A percentile compares a stretch with the other conserved stretches of the same genome.
Evolutionary conservation across 2,888 invertebrate species (phyloP).

Genomic region (Dynastes maya): DNA sequence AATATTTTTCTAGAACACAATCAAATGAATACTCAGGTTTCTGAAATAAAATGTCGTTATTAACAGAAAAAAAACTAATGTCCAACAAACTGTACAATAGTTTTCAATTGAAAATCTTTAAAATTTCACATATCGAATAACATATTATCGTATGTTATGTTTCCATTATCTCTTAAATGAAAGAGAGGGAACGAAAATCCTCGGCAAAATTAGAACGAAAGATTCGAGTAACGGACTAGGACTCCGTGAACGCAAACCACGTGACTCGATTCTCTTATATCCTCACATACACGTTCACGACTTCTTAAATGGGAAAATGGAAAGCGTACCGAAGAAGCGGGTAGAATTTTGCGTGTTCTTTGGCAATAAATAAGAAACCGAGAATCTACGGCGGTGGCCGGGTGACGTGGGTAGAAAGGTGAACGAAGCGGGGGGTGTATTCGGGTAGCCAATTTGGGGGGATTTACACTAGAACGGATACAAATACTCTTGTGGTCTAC

Average conservation of each 20-base stretch:
- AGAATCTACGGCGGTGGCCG: conserved; percentile 30
- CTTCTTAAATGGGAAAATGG: conserved; percentile 42
- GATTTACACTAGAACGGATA: conserved; percentile 7
- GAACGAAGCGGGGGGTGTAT: conserved; percentile 22
- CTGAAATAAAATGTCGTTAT: too few species aligned
- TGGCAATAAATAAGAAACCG: conserved; percentile 47
- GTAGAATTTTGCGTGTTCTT: conserved; percentile 45
- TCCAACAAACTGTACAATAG: too few species aligned
- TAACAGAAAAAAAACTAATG: too few species aligned
- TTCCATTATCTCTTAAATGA: conserved; percentile 30
- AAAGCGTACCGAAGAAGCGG: conserved; percentile 19
- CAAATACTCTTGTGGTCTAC: conserved; percentile 41
- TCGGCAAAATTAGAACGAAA: conserved; percentile 24
- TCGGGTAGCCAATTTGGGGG: neutral
- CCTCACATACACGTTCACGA: conserved; percentile 38
- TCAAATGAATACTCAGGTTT: too few species aligned
- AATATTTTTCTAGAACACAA: too few species aligned
- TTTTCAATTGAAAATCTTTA: too few species aligned
- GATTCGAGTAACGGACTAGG: conserved; percentile 28
- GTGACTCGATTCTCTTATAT: conserved; percentile 58
- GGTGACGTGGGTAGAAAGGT: conserved; percentile 42
- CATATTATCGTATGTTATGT: conserved; percentile 3
- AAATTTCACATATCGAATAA: too few species aligned
- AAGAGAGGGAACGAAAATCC: conserved; percentile 10
- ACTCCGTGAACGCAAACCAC: conserved; percentile 54